Evolutionary conservation across 2,797 vertebrate genomes (phyloP), one percentile per base, ranked within the genome.

Genomic region (Pygocentrus nattereri): DNA sequence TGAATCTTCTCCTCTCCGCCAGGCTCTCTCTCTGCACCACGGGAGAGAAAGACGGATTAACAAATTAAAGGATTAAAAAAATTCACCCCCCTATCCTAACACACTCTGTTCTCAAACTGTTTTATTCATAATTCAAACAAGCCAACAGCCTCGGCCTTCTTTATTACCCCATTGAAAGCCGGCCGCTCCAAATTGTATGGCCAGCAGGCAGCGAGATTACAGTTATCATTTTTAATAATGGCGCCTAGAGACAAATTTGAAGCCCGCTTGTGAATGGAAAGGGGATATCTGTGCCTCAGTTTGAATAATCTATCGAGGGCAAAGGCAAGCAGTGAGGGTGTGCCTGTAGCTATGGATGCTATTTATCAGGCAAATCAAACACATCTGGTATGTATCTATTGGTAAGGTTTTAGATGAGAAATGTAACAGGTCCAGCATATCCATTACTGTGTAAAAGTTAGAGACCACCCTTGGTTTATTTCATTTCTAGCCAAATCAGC

Each of bases 141-240:
- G 54, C 72, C 74, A 84, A 73, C 82, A 78, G 82, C 54, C 71
- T 52, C 10, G 2, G 80, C 54, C 62, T 78, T 78, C 78, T 85
- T 80, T 75, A 81, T 85, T 77, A 74, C 73, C 54, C 78, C 47
- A 68, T 84, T 84, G 68, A 77, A 76, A 82, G 34, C 61, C 65
- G 56, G 58, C 58, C 49, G 30, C 31, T 79, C 76, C 38, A 90
- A 91, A 90, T 87, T 89, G 85, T 74, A 70, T 65, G 82, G 83
- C 87, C 74, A 87, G 70, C 76, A 90, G 85, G 87, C 86, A 83
- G 85, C 83, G 84, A 91, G 93, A 94, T 94, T 93, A 91, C 85
- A 89, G 91, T 91, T 91, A 93, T 94, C 80, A 85, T 86, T 86
- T 88, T 85, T 80, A 86, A 88, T 86, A 88, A 88, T 84, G 83